These are phyloP conservation scores for Myotis myotis DNA, from an alignment of 2,797 vertebrate species.

Conservation along the genomic window DNA sequence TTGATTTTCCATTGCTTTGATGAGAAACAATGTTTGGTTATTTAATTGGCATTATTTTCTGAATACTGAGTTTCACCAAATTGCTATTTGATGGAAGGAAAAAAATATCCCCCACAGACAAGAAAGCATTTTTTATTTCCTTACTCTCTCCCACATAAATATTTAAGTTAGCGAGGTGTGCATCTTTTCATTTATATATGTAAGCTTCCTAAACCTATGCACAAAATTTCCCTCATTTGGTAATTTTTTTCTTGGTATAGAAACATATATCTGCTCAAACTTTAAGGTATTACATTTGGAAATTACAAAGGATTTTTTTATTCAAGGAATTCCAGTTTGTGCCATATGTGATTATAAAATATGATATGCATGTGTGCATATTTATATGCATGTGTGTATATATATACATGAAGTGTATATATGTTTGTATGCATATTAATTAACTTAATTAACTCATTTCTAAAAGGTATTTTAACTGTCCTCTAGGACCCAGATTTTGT, in stretches of 20 bases:
- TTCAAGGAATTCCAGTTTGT: neutral
- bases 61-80: constrained; percentile 9
- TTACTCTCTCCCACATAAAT: neutral
- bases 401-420: neutral
- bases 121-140: neutral
- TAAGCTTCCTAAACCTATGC: neutral
- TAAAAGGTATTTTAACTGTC: neutral
- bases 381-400: neutral
- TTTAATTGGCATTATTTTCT: neutral
- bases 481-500: neutral
- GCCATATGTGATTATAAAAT: neutral
- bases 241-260: neutral
- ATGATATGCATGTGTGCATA: neutral
- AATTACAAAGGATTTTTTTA: neutral
- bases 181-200: neutral
- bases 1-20: neutral
- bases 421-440: neutral
- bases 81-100: neutral
- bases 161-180: neutral
- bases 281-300: neutral
- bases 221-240: neutral
- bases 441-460: neutral
- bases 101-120: neutral
- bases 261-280: neutral
- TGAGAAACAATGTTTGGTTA: neutral